Evolutionary conservation across 2,888 invertebrate species (phyloP).

Genomic region (Stictocephala bisonia): DNA sequence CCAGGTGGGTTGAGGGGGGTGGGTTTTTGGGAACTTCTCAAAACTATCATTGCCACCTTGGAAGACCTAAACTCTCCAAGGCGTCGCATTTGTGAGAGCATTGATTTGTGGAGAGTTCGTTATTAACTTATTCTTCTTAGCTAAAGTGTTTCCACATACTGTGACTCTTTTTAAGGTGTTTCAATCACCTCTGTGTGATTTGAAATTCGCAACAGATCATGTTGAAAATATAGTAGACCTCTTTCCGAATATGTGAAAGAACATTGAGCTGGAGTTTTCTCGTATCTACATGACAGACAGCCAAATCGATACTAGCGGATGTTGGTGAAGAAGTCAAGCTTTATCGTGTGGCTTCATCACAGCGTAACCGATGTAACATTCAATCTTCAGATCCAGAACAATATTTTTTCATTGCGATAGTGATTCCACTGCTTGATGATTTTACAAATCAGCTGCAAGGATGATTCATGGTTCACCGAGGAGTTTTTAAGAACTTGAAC

Average conservation of each 20-base stretch:
- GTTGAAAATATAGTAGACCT: slow-evolving; percentile 15
- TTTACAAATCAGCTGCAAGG: too few relatives aligned
- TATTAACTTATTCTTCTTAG: slow-evolving; percentile 9
- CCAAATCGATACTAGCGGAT: slow-evolving; percentile 2
- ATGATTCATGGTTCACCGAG: too few relatives aligned
- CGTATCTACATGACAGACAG: not conserved
- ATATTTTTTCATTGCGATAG: too few relatives aligned
- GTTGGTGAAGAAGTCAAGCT: slow-evolving; percentile 23
- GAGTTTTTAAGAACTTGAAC: too few relatives aligned
- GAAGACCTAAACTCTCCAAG: slow-evolving; percentile 11
- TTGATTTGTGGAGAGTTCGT: slow-evolving; percentile 20
- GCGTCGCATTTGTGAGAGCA: slow-evolving; percentile 15
- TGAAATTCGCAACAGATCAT: slow-evolving; percentile 21
- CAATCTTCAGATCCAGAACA: too few relatives aligned
- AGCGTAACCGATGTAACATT: too few relatives aligned
- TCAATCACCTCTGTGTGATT: slow-evolving; percentile 13
- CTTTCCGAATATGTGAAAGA: slow-evolving; percentile 6
- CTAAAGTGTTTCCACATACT: slow-evolving; percentile 11
- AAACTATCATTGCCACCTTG: slow-evolving; percentile 14
- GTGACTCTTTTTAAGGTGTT: slow-evolving; percentile 1
- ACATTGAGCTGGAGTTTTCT: slow-evolving; percentile 5
- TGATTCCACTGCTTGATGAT: too few relatives aligned
- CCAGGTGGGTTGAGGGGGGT: slow-evolving; percentile 30
- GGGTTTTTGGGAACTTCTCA: slow-evolving; percentile 7
- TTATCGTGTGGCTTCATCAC: too few relatives aligned